phyloP scores from a whole-genome alignment of 1,140 invertebrate genomes.

The Hyles vespertilio region DNA sequence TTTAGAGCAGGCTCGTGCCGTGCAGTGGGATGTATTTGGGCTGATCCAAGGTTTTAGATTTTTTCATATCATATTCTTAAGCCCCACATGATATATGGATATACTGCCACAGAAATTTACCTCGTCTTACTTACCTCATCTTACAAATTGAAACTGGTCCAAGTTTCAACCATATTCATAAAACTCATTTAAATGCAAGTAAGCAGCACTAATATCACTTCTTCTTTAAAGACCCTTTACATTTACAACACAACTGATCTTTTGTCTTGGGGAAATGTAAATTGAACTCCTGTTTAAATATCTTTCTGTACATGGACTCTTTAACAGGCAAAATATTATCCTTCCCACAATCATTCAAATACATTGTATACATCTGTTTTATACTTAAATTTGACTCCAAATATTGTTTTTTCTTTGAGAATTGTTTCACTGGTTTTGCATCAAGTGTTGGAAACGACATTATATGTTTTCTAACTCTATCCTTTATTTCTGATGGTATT shows the following conservation, averaged over 20 bases:
- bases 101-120: too few relatives aligned
- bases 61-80: too few relatives aligned
- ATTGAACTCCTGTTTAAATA: constrained; percentile 72
- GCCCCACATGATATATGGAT: too few relatives aligned
- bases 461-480: constrained; percentile 58
- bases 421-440: constrained; percentile 53
- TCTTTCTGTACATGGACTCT: constrained; percentile 71
- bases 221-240: constrained; percentile 55
- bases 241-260: constrained; percentile 51
- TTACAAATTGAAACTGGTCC: too few relatives aligned
- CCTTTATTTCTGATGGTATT: constrained; percentile 50
- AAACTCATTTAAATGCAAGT: too few relatives aligned
- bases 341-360: constrained; percentile 53
- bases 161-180: too few relatives aligned
- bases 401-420: constrained; percentile 67
- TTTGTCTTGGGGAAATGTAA: constrained; percentile 68
- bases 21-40: too few relatives aligned
- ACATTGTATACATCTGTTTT: constrained; percentile 70
- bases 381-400: constrained; percentile 63
- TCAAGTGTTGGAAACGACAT: constrained; percentile 55
- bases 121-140: too few relatives aligned
- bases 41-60: too few relatives aligned
- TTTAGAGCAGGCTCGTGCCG: too few relatives aligned
- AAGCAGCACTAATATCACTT: constrained; percentile 21
- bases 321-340: constrained; percentile 56